phyloP scores from a whole-genome alignment of 2,113 vertebrate genomes.

The Thalassoma bifasciatum region DNA sequence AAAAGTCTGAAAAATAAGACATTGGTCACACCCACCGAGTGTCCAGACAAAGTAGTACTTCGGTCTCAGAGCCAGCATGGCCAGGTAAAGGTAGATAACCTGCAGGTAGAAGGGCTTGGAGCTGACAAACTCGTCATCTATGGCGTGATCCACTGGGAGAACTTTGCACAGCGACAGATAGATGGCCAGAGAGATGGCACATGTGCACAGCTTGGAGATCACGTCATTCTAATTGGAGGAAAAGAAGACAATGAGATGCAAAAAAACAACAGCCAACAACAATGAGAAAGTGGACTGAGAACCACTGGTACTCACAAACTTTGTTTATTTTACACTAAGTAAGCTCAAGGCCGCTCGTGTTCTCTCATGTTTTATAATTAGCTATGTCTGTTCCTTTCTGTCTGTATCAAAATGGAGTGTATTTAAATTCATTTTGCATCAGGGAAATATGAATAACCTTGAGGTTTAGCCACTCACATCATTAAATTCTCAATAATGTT shows the following conservation, averaged over 20 bases:
- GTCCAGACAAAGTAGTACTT: constrained; percentile 99
- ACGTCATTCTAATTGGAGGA: constrained; percentile 85
- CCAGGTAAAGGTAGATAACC: constrained; percentile 92
- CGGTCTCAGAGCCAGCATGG: constrained; percentile 94
- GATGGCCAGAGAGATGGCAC: constrained; percentile 89
- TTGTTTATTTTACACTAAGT: constrained; percentile 1
- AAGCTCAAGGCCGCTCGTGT: constrained; percentile 15
- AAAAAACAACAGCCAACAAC: not conserved
- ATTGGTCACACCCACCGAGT: constrained; percentile 86
- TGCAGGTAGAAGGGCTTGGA: constrained; percentile 88
- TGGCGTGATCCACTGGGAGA: constrained; percentile 90
- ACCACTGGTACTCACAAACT: not conserved
- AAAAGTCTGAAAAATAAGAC: not conserved
- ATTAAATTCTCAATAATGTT: constrained; percentile 19
- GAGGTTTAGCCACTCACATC: constrained; percentile 14
- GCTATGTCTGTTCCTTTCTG: constrained; percentile 6
- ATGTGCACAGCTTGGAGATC: constrained; percentile 90
- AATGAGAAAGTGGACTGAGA: not conserved
- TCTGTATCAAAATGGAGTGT: constrained; percentile 8
- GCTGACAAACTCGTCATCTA: constrained; percentile 87
- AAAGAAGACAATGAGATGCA: not conserved
- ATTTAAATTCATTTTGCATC: constrained; percentile 24
- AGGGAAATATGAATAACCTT: constrained; percentile 39
- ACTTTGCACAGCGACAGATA: constrained; percentile 90
- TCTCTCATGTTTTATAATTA: constrained; percentile 32